phyloP scores from a whole-genome alignment of 2,113 vertebrate genomes.

The Cyanocitta stelleri region DNA sequence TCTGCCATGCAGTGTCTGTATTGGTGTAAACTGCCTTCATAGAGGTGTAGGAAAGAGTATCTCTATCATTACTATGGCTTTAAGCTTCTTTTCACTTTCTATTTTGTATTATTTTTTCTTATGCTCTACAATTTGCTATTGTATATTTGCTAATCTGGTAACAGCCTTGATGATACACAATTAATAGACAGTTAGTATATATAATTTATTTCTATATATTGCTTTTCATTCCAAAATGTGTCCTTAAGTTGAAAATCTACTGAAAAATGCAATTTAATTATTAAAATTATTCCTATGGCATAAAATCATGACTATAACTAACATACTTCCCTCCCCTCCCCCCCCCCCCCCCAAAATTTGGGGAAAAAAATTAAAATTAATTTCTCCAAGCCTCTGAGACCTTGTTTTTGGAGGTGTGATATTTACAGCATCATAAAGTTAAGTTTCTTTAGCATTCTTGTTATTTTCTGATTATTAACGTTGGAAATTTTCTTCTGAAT shows the following conservation, averaged over 20 bases:
- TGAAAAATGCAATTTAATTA: not conserved
- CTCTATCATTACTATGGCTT: not conserved
- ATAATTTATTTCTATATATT: not conserved
- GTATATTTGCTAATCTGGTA: not conserved
- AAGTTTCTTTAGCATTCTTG: not conserved
- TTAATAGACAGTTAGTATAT: not conserved
- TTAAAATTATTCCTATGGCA: not conserved
- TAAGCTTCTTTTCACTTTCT: not conserved
- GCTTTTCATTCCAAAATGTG: not conserved
- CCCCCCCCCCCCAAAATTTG: too few species aligned
- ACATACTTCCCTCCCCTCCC: not conserved
- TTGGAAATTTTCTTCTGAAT: not conserved
- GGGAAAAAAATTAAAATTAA: not conserved
- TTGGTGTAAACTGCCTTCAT: not conserved
- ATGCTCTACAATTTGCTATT: not conserved
- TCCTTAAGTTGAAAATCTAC: not conserved
- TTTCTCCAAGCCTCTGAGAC: not conserved
- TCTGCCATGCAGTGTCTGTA: not conserved
- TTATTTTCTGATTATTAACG: not conserved
- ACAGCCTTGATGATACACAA: not conserved
- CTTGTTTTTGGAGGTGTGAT: not conserved
- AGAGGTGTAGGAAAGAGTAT: not conserved
- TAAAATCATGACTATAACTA: not conserved
- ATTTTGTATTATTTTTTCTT: not conserved
- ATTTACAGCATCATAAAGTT: not conserved